Evolutionary conservation across 2,797 vertebrate genomes (phyloP).

Genomic region (Coracias cyanogaster): DNA sequence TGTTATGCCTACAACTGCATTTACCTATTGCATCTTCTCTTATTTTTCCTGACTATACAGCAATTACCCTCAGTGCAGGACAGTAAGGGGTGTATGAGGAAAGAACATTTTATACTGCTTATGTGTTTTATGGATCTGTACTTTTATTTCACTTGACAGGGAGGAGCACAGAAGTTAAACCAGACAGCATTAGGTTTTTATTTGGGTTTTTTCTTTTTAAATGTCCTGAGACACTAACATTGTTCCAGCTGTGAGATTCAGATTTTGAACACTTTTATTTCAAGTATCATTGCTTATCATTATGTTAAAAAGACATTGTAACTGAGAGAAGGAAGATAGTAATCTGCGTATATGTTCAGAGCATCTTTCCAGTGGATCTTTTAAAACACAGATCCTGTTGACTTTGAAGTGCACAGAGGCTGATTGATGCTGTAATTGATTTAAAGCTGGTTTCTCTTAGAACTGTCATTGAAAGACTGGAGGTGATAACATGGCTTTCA

Average conservation of each 20-base stretch:
- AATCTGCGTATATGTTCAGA: background rate
- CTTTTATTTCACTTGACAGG: background rate
- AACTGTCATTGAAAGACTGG: background rate
- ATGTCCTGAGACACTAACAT: background rate
- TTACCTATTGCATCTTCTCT: background rate
- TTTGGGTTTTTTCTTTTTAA: background rate
- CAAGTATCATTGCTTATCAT: conserved; percentile 23
- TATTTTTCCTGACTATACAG: background rate
- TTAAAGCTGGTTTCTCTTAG: conserved; percentile 44
- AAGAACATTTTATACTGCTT: background rate
- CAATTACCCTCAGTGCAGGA: background rate
- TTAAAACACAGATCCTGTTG: conserved; percentile 34
- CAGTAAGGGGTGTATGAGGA: background rate
- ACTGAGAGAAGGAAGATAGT: background rate
- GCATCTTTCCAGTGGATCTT: background rate
- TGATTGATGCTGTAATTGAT: conserved; percentile 52
- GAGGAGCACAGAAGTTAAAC: background rate
- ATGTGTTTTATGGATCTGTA: background rate
- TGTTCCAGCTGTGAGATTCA: background rate
- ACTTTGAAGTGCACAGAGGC: background rate
- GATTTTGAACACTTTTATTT: background rate
- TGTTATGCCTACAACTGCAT: background rate
- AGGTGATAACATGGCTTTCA: conserved; percentile 6
- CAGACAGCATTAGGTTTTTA: background rate
- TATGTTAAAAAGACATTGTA: conserved; percentile 6